These are phyloP conservation scores for Cyphomyrus plagiostoma DNA, from an alignment of 2,113 vertebrate species.

Conservation along the genomic window DNA sequence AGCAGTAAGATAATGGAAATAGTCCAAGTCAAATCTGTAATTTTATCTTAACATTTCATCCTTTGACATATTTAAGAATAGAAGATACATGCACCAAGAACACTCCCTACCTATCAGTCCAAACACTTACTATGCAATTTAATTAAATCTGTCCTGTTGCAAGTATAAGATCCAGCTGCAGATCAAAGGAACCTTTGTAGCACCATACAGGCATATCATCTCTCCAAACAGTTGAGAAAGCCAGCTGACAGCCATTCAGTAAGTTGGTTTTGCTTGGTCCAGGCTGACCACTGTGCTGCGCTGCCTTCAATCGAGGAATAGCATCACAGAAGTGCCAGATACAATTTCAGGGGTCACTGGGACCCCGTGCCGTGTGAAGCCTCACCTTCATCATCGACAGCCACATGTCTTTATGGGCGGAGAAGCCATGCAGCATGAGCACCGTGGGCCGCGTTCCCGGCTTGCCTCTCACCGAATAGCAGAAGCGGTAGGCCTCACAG, in stretches of 20 bases:
- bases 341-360: neutral
- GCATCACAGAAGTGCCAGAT: neutral
- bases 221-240: neutral
- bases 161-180: neutral
- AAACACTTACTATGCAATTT: neutral
- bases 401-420: constrained; percentile 59
- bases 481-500: constrained; percentile 78
- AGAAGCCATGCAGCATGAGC: constrained; percentile 91
- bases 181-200: neutral
- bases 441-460: constrained; percentile 68
- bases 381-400: constrained; percentile 38
- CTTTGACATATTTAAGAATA: neutral
- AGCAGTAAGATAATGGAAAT: neutral
- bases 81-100: neutral
- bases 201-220: neutral
- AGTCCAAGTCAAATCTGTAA: neutral
- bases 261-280: neutral
- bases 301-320: neutral
- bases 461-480: constrained; percentile 76
- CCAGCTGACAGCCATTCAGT: neutral
- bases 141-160: neutral
- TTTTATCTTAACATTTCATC: neutral
- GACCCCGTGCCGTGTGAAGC: neutral
- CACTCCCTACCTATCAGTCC: neutral
- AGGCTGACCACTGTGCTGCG: neutral